Base-by-base conservation (phyloP, 2,797 vertebrate genomes). In the Pseudochromis fuscus region DNA sequence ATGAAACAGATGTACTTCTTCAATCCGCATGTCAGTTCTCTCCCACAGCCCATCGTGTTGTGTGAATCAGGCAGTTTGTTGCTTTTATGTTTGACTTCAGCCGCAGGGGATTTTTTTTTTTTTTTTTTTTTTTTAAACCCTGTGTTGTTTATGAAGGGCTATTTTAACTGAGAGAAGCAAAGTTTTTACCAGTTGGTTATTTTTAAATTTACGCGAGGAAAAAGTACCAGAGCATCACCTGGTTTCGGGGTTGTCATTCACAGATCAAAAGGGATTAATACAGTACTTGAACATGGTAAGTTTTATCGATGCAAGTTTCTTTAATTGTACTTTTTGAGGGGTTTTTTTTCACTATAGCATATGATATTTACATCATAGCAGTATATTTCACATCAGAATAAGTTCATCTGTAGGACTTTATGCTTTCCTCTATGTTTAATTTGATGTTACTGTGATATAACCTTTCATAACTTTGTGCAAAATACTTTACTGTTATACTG, bases 1-100 rank as follows among this genome's bases (percentile, higher is more conserved):
- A 52, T 78, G 82, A 80, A 76, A 85, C 33, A 18, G 3, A 64
- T 23, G 49, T 50, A 91, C 88, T 93, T 94, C 92, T 79, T 74
- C 52, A 79, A 65, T 71, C 77, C 6, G 56, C 2, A 15, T 7
- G 2, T 1, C 11, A 40, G 71, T 58, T 75, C 30, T 62, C n/a
- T 19, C 4, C 0, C 13, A 67, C 30, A 38, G 25, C 7, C 6
- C 15, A 6, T 46, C 18, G 19, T 59, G 1, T 16, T 49, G 1
- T 53, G 7, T 23, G 25, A 77, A 59, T 18, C 25, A 42, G 31
- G 0, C 25, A 46, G 15, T 31, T 53, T 5, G 7, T 23, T 51
- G 4, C 18, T 52, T 70, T 51, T n/a, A 52, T 45, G 23, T 62
- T 52, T 42, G 19, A 52, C 30, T 62, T 35, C 24, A 37, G 15